Base-by-base conservation (phyloP, 2,113 vertebrate genomes). In the Xyliphius kryptos region DNA sequence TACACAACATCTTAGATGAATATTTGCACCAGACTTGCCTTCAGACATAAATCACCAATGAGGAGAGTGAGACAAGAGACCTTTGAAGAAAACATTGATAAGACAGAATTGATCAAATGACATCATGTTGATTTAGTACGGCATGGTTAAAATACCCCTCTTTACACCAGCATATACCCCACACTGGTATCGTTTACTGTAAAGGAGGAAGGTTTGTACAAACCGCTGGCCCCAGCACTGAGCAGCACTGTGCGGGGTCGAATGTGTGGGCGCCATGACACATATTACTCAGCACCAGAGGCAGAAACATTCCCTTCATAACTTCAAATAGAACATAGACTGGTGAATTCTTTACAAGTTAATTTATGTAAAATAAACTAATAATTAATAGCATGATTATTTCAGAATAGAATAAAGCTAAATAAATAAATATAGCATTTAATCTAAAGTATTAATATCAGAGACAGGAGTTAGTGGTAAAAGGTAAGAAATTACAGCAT, bases 221-320 rank as follows among this genome's bases (percentile, higher is more conserved):
- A 47, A 70, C 74, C 77, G 69, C 5, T 63, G 75, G 56, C 65
- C 65, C 37, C 15, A 72, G 72, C 69, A 67, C 48, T 2, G 66
- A 76, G 68, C 63, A 64, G 67, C 69, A 44, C 63, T 72, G 75
- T 74, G 63, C 69, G 63, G 67, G 65, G 54, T 26, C 56, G 74
- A 78, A 81, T n/a, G 77, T 76, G 77, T n/a, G n/a, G n/a, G n/a
- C n/a, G 32, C 17, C n/a, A 19, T 60, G 70, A 66, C 70, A 52
- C 74, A 82, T 82, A 84, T 88, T 84, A 89, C 76, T 89, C 87
- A 91, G 85, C 37, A 12, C 67, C 16, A 62, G 66, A 53, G 66
- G 53, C 69, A 46, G 67, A n/a, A 63, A 68, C n/a, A 51, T 63
- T 66, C 49, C 26, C 9, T 26, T 17, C 65, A 56, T 66, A 48